Evolutionary conservation across 2,797 vertebrate genomes (phyloP).

Genomic region (Pygocentrus nattereri): DNA sequence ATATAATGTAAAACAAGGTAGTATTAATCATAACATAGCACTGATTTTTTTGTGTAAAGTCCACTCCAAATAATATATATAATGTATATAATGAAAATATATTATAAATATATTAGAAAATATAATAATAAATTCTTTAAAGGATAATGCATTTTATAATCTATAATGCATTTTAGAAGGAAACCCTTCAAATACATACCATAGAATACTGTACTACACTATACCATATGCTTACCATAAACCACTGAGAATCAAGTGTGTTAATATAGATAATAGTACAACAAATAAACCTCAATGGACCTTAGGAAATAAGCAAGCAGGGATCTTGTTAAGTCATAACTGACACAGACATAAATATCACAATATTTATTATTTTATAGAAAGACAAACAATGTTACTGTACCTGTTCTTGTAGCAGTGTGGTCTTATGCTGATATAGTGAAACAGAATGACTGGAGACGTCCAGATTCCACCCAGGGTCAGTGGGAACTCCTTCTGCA

Average conservation of each 20-base stretch:
- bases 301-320: neutral
- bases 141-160: too few species aligned
- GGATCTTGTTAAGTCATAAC: neutral
- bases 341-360: neutral
- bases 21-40: too few species aligned
- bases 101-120: too few species aligned
- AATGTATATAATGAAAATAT: too few species aligned
- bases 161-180: too few species aligned
- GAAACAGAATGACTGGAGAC: slow-evolving; percentile 1
- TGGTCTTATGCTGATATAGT: neutral
- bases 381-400: neutral
- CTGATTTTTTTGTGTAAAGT: too few species aligned
- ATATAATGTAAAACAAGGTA: too few species aligned
- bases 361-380: neutral
- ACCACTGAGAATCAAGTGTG: neutral
- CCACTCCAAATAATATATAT: too few species aligned
- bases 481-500: slow-evolving; percentile 52
- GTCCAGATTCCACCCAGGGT: slow-evolving; percentile 39
- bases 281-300: neutral
- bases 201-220: neutral
- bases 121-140: too few species aligned
- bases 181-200: neutral
- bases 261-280: neutral
- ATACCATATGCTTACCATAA: neutral
- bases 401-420: slow-evolving; percentile 35